Conservation (phyloP, 2,888 invertebrate species). For the Archaeoteleia sp. region DNA sequence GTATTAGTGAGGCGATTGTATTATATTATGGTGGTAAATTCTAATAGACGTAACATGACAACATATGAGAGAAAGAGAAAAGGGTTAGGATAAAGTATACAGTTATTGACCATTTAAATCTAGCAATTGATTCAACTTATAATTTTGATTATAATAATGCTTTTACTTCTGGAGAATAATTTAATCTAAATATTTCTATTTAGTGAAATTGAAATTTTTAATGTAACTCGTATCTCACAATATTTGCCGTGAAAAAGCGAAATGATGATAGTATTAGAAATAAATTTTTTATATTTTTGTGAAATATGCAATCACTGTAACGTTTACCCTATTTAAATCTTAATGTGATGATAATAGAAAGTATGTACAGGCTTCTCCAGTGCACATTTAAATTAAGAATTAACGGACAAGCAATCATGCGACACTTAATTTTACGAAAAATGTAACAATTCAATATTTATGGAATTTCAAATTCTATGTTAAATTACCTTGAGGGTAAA, state of each 20-base stretch:
- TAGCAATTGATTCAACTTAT: no score
- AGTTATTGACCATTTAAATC: no score
- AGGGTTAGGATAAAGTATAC: no score
- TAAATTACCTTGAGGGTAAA: conserved; percentile 71
- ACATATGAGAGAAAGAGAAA: conserved; percentile 11
- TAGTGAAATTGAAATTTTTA: no score
- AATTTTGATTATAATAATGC: no score
- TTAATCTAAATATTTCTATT: no score
- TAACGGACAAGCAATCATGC: conserved; percentile 69
- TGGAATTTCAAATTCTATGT: conserved; percentile 69
- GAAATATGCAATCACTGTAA: no score
- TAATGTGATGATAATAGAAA: conserved; percentile 56
- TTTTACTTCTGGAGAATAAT: no score
- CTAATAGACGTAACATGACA: conserved; percentile 47
- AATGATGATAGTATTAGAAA: no score
- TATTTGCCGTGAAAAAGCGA: no score
- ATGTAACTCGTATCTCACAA: no score
- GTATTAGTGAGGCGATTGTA: conserved; percentile 2
- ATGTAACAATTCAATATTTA: conserved; percentile 63
- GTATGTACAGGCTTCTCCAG: conserved; percentile 62
- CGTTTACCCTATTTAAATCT: conserved; percentile 57
- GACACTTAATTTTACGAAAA: conserved; percentile 68
- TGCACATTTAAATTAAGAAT: conserved; percentile 60
- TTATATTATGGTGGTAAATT: conserved; percentile 38
- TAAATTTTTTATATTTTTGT: no score